Conservation (phyloP, 2,113 vertebrate genomes). For the Neofelis nebulosa region DNA sequence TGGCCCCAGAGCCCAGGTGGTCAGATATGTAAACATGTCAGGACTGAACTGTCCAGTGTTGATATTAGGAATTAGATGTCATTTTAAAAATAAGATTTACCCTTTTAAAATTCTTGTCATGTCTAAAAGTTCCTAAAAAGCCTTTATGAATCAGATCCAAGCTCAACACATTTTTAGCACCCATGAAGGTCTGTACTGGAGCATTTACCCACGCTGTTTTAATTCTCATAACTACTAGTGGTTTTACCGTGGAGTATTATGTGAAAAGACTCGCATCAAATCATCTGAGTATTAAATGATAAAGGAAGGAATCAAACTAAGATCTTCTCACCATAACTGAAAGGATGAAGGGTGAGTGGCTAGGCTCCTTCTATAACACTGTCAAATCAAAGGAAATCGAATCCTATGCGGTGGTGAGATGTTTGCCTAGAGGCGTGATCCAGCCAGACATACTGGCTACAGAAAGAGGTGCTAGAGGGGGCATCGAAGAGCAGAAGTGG, state of each 20-base stretch:
- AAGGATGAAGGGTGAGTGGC: neutral
- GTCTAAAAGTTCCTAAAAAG: neutral
- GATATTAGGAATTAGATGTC: neutral
- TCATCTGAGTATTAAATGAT: neutral
- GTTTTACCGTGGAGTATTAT: neutral
- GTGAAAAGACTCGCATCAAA: neutral
- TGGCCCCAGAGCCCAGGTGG: neutral
- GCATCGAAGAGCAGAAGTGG: neutral
- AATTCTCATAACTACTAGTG: neutral
- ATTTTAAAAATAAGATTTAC: neutral
- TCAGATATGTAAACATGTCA: neutral
- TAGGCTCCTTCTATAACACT: neutral
- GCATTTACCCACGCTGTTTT: neutral
- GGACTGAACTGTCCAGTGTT: neutral
- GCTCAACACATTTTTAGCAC: neutral
- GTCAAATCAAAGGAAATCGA: neutral
- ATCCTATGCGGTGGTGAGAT: neutral
- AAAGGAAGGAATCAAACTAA: neutral
- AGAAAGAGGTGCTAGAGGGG: neutral
- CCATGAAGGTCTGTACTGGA: neutral
- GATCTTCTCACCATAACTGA: neutral
- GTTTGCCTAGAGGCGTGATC: neutral
- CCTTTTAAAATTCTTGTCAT: neutral
- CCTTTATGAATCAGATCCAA: constrained; percentile 9
- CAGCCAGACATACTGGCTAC: neutral